Evolutionary conservation across 2,113 vertebrate genomes (phyloP), one percentile per base, ranked within the genome.

Genomic region (Pithys albifrons): DNA sequence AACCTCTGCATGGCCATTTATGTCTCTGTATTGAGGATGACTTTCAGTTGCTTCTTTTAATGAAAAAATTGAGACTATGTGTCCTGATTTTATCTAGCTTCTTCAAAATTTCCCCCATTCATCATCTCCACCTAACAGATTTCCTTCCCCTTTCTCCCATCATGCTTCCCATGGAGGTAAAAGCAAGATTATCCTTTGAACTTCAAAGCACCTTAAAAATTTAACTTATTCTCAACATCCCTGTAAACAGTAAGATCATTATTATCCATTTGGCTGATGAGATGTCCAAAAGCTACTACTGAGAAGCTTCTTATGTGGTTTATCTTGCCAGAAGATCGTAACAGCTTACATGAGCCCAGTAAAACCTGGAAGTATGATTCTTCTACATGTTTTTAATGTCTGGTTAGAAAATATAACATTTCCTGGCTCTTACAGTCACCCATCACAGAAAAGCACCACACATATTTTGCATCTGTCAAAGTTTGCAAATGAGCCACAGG

Each of bases 401-500:
- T 91, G 49, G 27, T 92, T 93, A 57, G 70, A 92, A 94, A 95
- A 82, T 46, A 90, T 1, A 88, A n/a, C 24, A 41, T 78, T 84
- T 92, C 74, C 58, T 96, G 83, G 70, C 88, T 96, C 49, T 95
- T 69, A 23, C 37, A 92, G 33, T 9, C 69, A 91, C 61, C 75
- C 85, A 95, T 94, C 86, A 65, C 49, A 88, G 75, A 90, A 94
- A 93, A 55, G 75, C 45, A 94, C 49, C 90, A 92, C 19, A 6
- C 25, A 78, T 65, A 78, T 77, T 92, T 24, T 61, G 58, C 82
- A 95, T 86, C 79, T 93, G 92, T 61, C 49, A 51, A 89, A 94
- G 85, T 87, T 37, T 93, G 61, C 70, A 94, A 86, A 94, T 92
- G 87, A 96, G 46, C 62, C 89, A 88, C 46, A 88, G n/a, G 83